Conservation (phyloP, 2,888 invertebrate genomes). For the Eumerus sabulonum region DNA sequence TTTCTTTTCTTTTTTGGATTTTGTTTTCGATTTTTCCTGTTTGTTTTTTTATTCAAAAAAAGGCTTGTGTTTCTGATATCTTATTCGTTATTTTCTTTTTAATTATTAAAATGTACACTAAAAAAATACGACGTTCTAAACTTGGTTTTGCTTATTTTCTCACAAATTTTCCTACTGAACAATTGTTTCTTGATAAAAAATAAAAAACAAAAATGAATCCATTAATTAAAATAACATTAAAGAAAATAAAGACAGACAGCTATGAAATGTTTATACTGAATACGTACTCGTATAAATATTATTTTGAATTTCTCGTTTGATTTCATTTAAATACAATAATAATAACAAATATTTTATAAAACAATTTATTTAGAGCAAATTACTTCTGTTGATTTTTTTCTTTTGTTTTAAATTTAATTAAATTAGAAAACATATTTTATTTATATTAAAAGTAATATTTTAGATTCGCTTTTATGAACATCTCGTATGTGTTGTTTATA, state of each 20-base stretch:
- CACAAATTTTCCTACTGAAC: no score
- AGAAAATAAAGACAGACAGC: constrained; percentile 1
- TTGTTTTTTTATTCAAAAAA: constrained; percentile 32
- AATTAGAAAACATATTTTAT: no score
- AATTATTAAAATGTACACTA: constrained; percentile 12
- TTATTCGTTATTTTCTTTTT: background rate
- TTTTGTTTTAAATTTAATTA: no score
- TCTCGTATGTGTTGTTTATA: no score
- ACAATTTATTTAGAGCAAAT: no score
- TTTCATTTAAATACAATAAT: constrained; percentile 49
- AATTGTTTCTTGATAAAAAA: no score
- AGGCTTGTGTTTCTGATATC: constrained; percentile 33
- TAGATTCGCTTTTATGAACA: no score
- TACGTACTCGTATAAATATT: constrained; percentile 44
- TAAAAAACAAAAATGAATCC: no score
- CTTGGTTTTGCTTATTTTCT: constrained; percentile 19
- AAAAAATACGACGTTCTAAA: background rate
- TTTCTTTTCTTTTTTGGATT: constrained; percentile 36
- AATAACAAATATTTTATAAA: background rate
- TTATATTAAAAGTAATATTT: no score
- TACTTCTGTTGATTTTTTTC: no score
- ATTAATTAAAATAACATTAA: no score
- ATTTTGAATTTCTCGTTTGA: constrained; percentile 41
- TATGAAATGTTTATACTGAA: constrained; percentile 55
- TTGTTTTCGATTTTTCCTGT: constrained; percentile 30